Percentiles rank a stretch among this genome's conserved stretches.
These are phyloP conservation scores for Omphaloscelis lunosa DNA, from an alignment of 2,888 invertebrate genomes.

Conservation along the genomic window DNA sequence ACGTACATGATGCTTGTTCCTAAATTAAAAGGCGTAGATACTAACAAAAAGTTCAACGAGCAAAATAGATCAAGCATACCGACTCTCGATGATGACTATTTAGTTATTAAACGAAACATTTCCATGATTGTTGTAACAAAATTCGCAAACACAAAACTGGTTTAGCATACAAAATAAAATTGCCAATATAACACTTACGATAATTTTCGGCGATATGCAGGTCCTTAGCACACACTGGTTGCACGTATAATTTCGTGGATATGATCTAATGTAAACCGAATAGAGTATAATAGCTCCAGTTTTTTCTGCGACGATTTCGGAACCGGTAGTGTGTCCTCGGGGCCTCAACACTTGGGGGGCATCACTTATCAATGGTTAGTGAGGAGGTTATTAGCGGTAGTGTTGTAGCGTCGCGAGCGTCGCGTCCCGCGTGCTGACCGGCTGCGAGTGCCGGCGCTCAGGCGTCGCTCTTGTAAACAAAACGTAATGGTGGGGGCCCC, in stretches of 20 bases:
- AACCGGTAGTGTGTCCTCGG: conserved; percentile 69
- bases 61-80: conserved; percentile 61
- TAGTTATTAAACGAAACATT: conserved; percentile 72
- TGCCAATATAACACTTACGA: conserved; percentile 81
- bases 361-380: conserved; percentile 77
- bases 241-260: conserved; percentile 72
- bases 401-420: conserved; percentile 75
- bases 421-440: conserved; percentile 85
- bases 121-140: conserved; percentile 72
- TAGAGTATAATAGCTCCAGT: conserved; percentile 69
- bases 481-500: conserved; percentile 89
- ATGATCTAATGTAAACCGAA: conserved; percentile 69
- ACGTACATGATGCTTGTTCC: conserved; percentile 73
- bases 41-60: conserved; percentile 72
- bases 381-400: conserved; percentile 66
- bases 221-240: conserved; percentile 79
- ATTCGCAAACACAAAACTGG: conserved; percentile 69
- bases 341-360: conserved; percentile 73
- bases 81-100: conserved; percentile 62
- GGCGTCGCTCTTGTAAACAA: conserved; percentile 88
- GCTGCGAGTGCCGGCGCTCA: conserved; percentile 87
- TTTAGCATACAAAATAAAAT: conserved; percentile 68
- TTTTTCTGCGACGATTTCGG: conserved; percentile 68
- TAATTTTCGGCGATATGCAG: conserved; percentile 74
- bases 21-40: conserved; percentile 70